Conservation (phyloP, 2,888 invertebrate species). For the Ophonus ardosiacus region DNA sequence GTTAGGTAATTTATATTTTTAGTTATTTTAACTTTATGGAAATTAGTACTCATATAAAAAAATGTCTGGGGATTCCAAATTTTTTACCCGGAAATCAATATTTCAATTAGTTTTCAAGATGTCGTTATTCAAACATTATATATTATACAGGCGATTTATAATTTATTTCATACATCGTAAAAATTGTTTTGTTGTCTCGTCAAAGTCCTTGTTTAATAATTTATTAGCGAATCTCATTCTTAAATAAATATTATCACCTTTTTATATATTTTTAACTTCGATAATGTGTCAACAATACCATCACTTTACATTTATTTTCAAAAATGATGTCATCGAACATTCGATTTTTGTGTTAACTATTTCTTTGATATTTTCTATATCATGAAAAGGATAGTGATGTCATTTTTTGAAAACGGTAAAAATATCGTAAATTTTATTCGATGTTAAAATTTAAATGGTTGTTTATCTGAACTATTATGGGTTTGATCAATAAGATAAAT, state of each 20-base stretch:
- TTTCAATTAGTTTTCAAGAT: too few relatives aligned
- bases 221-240: neutral
- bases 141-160: too few relatives aligned
- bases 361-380: neutral
- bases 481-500: neutral
- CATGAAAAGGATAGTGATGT: neutral
- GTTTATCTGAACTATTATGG: neutral
- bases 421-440: neutral
- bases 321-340: conserved; percentile 1
- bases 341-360: neutral
- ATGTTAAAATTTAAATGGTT: too few relatives aligned
- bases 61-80: too few relatives aligned
- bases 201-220: conserved; percentile 1
- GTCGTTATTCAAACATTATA: too few relatives aligned
- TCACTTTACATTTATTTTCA: neutral
- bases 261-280: conserved; percentile 1
- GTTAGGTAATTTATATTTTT: too few relatives aligned
- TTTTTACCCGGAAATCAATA: too few relatives aligned
- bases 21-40: too few relatives aligned
- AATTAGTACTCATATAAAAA: too few relatives aligned
- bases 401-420: neutral
- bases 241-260: neutral
- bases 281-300: conserved; percentile 1
- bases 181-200: neutral
- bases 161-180: neutral